Conservation (phyloP, 1,140 invertebrate genomes). For the Lepidurus packardi region DNA sequence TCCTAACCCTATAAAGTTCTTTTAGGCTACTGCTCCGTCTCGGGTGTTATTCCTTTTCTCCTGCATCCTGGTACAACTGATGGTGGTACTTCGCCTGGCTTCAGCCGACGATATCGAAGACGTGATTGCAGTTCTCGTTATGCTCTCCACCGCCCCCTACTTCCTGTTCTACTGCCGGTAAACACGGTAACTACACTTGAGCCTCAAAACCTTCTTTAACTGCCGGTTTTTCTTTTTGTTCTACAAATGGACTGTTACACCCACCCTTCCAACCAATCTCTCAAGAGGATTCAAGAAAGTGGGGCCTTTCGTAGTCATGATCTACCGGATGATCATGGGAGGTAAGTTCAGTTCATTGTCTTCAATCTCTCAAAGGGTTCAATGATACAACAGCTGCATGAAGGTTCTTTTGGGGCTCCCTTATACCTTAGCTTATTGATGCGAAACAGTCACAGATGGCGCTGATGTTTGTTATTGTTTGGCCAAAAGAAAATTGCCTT, state of each 20-base stretch:
- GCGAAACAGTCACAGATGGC: too few species aligned
- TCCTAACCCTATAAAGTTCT: constrained; percentile 28
- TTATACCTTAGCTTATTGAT: too few species aligned
- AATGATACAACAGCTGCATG: too few species aligned
- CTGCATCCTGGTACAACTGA: constrained; percentile 73
- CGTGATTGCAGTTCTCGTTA: constrained; percentile 82
- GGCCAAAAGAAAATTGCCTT: too few species aligned
- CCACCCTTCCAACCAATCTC: background rate
- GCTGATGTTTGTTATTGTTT: too few species aligned
- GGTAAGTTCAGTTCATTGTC: background rate
- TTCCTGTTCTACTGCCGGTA: constrained; percentile 97
- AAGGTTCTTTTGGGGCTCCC: too few species aligned
- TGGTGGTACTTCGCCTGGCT: constrained; percentile 74
- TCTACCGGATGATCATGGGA: constrained; percentile 95
- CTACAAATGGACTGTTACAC: background rate
- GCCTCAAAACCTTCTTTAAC: background rate
- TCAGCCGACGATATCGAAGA: constrained; percentile 83
- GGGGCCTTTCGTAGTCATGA: constrained; percentile 98
- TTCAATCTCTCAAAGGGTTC: background rate
- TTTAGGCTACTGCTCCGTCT: constrained; percentile 76
- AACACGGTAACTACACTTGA: constrained; percentile 23
- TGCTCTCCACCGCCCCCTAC: constrained; percentile 91
- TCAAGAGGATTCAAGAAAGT: constrained; percentile 91
- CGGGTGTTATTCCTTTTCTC: constrained; percentile 91
- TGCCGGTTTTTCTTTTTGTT: background rate